These are phyloP conservation scores for Neotoma lepida DNA, from an alignment of 2,113 vertebrate species.

Conservation along the genomic window DNA sequence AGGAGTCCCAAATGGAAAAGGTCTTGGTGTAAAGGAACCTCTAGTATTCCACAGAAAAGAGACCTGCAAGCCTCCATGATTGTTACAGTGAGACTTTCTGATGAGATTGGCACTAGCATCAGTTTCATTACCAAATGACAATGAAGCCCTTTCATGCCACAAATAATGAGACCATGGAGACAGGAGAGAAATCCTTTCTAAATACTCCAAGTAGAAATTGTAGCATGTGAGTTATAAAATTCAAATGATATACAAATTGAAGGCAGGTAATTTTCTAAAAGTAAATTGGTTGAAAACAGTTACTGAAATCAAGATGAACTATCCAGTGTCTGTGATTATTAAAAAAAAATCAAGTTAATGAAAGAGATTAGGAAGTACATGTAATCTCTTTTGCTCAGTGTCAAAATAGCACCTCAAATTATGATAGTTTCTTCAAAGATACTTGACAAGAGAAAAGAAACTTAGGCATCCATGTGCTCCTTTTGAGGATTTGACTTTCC, in stretches of 20 bases:
- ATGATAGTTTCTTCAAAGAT: neutral
- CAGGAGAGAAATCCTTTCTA: neutral
- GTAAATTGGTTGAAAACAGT: neutral
- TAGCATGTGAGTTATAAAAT: neutral
- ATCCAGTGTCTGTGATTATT: neutral
- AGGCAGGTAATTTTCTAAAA: conserved; percentile 39
- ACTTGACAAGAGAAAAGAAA: conserved; percentile 1
- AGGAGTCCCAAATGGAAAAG: neutral
- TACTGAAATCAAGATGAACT: neutral
- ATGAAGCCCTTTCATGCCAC: neutral
- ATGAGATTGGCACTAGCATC: neutral
- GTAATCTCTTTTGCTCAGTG: neutral
- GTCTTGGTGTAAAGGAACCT: neutral
- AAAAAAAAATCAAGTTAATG: conserved; percentile 33
- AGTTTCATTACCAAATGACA: neutral
- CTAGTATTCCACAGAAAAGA: neutral
- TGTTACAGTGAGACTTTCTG: neutral
- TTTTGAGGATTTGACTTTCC: conserved; percentile 37
- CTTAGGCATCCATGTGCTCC: neutral
- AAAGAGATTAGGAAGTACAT: neutral
- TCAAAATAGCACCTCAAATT: neutral
- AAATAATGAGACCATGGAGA: neutral
- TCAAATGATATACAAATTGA: neutral
- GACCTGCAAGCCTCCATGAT: neutral
- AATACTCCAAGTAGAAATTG: neutral